A percentile compares a stretch with the other conserved stretches of the same genome.
These are phyloP conservation scores for Fratercula arctica DNA, from an alignment of 2,797 vertebrate genomes.

Conservation along the genomic window DNA sequence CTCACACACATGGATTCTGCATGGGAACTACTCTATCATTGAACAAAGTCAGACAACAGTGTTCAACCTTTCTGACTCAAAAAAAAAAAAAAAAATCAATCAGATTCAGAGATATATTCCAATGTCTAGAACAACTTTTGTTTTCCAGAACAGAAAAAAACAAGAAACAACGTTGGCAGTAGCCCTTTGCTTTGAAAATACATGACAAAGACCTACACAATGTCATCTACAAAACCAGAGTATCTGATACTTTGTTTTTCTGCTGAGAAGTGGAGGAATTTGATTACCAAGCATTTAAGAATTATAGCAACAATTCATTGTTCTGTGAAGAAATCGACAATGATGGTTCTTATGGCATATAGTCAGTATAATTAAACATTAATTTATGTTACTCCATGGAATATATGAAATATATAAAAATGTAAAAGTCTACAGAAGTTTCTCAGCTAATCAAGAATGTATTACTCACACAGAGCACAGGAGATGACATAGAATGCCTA, in stretches of 20 bases:
- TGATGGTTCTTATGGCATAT: neutral
- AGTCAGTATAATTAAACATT: neutral
- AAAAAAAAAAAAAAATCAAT: neutral
- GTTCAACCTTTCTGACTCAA: neutral
- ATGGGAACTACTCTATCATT: neutral
- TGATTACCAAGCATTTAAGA: neutral
- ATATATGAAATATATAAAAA: neutral
- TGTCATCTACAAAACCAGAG: neutral
- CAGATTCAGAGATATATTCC: neutral
- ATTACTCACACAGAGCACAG: neutral
- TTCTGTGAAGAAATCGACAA: neutral
- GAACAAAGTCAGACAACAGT: neutral
- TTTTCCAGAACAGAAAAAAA: neutral
- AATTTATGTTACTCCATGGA: neutral
- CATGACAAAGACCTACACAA: neutral
- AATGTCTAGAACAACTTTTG: neutral
- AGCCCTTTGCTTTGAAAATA: neutral
- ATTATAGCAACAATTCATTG: neutral
- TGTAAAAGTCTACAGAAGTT: neutral
- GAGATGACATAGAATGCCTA: conserved; percentile 14
- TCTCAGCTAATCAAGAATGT: neutral
- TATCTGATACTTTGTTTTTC: neutral
- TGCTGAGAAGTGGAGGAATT: neutral
- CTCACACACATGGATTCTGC: neutral
- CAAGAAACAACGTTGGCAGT: neutral